These are phyloP conservation scores for Podargus strigoides DNA, from an alignment of 2,797 vertebrate species.

Conservation along the genomic window DNA sequence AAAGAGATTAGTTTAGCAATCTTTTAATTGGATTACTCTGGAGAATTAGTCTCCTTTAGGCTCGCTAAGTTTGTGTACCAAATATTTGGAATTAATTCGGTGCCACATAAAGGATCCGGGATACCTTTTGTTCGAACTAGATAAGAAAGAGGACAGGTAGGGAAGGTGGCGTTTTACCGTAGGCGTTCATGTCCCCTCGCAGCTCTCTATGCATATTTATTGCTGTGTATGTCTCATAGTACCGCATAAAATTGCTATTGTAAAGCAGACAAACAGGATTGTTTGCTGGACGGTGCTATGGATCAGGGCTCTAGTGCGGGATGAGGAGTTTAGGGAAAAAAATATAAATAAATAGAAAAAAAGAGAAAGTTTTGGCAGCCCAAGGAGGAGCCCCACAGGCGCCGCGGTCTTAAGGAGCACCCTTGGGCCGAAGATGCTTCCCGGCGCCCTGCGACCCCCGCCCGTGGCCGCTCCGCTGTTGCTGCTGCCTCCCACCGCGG, in stretches of 20 bases:
- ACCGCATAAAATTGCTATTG: background rate
- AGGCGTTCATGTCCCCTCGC: background rate
- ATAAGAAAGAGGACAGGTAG: background rate
- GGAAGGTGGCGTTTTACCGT: background rate
- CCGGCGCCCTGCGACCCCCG: background rate
- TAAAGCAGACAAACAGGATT: background rate
- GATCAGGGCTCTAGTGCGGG: background rate
- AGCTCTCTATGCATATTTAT: background rate
- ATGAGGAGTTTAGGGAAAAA: background rate
- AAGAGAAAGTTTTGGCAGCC: background rate
- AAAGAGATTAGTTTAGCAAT: constrained; percentile 75
- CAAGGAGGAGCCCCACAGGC: background rate
- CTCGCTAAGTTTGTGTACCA: constrained; percentile 70
- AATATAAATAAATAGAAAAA: background rate
- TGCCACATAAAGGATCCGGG: background rate
- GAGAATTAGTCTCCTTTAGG: constrained; percentile 75
- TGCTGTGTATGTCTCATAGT: background rate
- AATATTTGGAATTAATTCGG: constrained; percentile 60
- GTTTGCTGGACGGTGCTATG: background rate
- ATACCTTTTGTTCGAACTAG: background rate
- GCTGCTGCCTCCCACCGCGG: too few species aligned
- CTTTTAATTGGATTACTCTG: constrained; percentile 77
- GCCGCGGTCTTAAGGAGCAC: background rate
- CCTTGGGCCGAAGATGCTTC: background rate
- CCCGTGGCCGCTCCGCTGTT: too few species aligned